Evolutionary conservation across 2,888 invertebrate genomes (phyloP), one percentile per base, ranked within the genome.

Genomic region (Apantesis nais): DNA sequence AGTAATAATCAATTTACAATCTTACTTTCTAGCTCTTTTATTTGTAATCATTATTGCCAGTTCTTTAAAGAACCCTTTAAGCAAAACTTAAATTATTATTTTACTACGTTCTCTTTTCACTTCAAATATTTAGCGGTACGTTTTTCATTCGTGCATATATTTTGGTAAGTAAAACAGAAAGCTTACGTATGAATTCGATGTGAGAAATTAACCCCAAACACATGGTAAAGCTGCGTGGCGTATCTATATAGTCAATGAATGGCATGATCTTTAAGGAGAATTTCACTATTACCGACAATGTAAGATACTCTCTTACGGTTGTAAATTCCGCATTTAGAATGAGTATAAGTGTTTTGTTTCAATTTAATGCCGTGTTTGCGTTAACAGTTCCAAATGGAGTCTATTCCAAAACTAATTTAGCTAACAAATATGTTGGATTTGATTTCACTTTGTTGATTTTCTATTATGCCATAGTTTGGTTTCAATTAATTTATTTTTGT

Each of bases 351-450:
- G 82, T 85, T 86, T 77, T 83, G 84, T 81, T 85, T 85, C 79
- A 85, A 85, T 86, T 82, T 78, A 80, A 82, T 78, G 52, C 72
- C 73, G 66, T 84, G 78, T 84, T 85, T 84, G 76, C 73, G 68
- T 77, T 78, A 74, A 74, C 79, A 74, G 78, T 78, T 78, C 74
- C 73, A 77, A 80, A 80, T 80, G 72, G 73, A 78, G 73, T 81
- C 78, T 74, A 74, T 75, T 70, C 74, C 77, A 72, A 82, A 81
- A 81, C 74, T 78, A 79, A 77, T 77, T 77, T 78, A 63, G 72
- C 71, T 70, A 72, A 64, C 74, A 74, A 77, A 80, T 74, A 77
- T 77, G 74, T 79, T 80, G 80, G 72, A 79, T 80, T 79, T 77
- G 75, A 72, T 78, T 78, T 79, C 58, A 22, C 67, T 64, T 62